These are phyloP conservation scores for Galerucella calmariensis DNA, from an alignment of 2,888 invertebrate species.

Conservation along the genomic window DNA sequence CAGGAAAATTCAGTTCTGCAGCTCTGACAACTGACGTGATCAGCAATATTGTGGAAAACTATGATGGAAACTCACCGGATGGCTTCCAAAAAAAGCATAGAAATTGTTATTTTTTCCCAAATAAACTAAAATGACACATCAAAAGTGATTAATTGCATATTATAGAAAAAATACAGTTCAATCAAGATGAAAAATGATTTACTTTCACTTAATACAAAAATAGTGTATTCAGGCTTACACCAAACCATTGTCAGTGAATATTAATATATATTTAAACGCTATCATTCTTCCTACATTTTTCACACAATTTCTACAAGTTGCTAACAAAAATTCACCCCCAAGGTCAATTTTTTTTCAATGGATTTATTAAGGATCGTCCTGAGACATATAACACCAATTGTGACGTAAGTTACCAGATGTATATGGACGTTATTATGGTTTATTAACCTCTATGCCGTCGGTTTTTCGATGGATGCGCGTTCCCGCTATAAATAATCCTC, in stretches of 20 bases:
- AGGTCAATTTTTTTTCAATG: no score
- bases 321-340: no score
- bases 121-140: neutral
- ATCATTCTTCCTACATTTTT: no score
- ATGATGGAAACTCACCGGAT: no score
- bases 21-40: no score
- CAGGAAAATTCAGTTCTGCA: no score
- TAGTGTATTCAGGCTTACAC: neutral
- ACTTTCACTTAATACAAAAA: neutral
- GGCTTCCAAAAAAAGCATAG: no score
- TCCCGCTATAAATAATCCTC: constrained; percentile 29
- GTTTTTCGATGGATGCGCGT: constrained; percentile 18
- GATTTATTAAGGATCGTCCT: no score
- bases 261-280: neutral
- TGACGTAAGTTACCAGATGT: constrained; percentile 34
- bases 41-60: no score
- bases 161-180: neutral
- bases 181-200: neutral
- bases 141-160: neutral
- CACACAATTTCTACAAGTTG: no score
- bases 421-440: constrained; percentile 35
- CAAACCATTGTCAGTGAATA: neutral
- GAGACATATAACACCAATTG: constrained; percentile 10
- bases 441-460: constrained; percentile 34
- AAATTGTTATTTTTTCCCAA: neutral